A percentile compares a stretch with the other conserved stretches of the same genome.
Conservation (phyloP, 2,113 vertebrate species). For the Daubentonia madagascariensis region DNA sequence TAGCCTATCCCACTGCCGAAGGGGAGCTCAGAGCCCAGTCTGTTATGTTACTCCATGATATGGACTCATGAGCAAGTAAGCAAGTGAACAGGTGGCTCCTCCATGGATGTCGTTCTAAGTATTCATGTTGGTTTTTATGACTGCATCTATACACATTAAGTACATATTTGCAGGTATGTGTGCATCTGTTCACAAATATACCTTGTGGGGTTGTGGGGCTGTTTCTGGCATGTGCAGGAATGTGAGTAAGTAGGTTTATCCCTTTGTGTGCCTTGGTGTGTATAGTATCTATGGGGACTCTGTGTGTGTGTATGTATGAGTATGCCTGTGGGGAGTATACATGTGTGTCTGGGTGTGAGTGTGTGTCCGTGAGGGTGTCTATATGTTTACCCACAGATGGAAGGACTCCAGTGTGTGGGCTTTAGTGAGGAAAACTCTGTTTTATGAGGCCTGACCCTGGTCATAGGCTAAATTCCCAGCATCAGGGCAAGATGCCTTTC, state of each 20-base stretch:
- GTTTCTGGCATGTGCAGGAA: background rate
- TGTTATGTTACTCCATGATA: background rate
- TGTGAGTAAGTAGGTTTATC: background rate
- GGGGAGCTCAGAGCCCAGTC: background rate
- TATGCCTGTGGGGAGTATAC: background rate
- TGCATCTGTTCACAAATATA: background rate
- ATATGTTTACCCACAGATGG: background rate
- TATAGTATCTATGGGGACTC: background rate
- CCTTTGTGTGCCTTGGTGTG: background rate
- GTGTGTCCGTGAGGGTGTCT: background rate
- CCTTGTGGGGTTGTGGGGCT: background rate
- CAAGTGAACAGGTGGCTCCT: constrained; percentile 46
- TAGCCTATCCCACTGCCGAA: background rate
- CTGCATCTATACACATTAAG: background rate
- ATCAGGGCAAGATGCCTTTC: background rate
- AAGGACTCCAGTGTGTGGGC: background rate
- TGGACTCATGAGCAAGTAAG: background rate
- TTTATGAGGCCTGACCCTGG: background rate
- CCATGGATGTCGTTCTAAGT: background rate
- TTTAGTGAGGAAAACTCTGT: background rate
- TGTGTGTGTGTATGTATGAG: background rate
- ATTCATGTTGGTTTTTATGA: background rate
- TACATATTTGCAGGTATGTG: background rate
- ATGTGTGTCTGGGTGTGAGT: background rate
- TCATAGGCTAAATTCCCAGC: background rate